These are phyloP conservation scores for Drosophila teissieri DNA, from an alignment of 1,140 invertebrate genomes.

Conservation along the genomic window DNA sequence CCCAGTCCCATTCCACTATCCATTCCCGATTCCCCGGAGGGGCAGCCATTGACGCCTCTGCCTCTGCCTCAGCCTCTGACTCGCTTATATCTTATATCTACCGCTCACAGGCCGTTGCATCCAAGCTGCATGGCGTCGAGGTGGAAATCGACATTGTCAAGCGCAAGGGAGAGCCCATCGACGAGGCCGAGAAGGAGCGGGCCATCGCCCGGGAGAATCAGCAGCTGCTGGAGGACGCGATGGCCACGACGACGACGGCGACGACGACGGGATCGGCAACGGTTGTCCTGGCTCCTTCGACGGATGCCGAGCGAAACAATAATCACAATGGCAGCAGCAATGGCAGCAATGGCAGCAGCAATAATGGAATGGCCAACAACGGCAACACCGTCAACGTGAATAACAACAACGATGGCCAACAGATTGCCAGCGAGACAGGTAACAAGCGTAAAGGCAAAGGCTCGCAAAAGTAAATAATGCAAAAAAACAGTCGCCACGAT, in stretches of 20 bases:
- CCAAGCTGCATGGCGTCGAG: slow-evolving; percentile 95
- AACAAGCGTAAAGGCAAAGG: slow-evolving; percentile 9
- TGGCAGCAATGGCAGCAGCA: slow-evolving; percentile 64
- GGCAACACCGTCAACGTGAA: slow-evolving; percentile 51
- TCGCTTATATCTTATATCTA: not conserved
- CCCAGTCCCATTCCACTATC: not conserved
- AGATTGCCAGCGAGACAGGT: slow-evolving; percentile 66
- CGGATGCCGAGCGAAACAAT: slow-evolving; percentile 68
- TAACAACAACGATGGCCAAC: slow-evolving; percentile 78
- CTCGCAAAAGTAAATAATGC: slow-evolving; percentile 6
- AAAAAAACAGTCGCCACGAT: slow-evolving; percentile 20
- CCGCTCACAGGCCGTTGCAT: slow-evolving; percentile 91
- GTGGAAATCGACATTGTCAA: slow-evolving; percentile 95
- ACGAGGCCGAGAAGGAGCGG: slow-evolving; percentile 77
- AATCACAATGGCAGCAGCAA: slow-evolving; percentile 56
- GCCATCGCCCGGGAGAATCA: slow-evolving; percentile 71
- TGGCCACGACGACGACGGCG: slow-evolving; percentile 24
- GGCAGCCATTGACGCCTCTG: slow-evolving; percentile 7
- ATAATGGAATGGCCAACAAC: slow-evolving; percentile 50
- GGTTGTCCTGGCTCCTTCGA: slow-evolving; percentile 17
- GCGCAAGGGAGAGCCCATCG: slow-evolving; percentile 89
- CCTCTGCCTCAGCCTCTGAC: too few relatives aligned
- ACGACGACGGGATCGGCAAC: slow-evolving; percentile 24
- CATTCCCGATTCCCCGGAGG: not conserved
- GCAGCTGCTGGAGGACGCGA: slow-evolving; percentile 56